Evolutionary conservation across 2,888 invertebrate genomes (phyloP), one percentile per base, ranked within the genome.

Genomic region (Liodrosophila aerea): DNA sequence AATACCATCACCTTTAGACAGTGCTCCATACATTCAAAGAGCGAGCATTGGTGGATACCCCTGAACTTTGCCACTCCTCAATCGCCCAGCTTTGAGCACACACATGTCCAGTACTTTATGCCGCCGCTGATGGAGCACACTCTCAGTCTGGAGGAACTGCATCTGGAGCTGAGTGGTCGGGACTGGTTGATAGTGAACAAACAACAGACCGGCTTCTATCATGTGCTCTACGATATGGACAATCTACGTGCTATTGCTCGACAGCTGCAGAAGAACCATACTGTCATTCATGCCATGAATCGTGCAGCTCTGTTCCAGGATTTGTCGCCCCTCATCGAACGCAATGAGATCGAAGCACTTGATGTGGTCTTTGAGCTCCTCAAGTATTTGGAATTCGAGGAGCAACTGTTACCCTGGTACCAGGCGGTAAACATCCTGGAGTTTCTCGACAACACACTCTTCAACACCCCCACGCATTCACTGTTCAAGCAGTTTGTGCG

Each of bases 221-320:
- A 94, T 81, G 93, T 94, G 1, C 93, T 94, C 81, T 96, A 96
- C 68, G 94, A 95, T 45, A 82, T 85, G 0, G 88, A 89, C 0
- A 95, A 95, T 86, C 94, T 95, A 92, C 84, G 89, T 1, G 90
- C 92, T 0, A 91, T 97, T 3, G 93, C 93, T 7, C 90, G 92
- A 16, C 92, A 87, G 93, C 52, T 91, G 94, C 92, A 93, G 4
- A 91, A 91, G 2, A 92, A 92, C 39, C 94, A 93, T 73, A 89
- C 91, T 72, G 91, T 92, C 22, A 95, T 97, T 51, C 93, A 94
- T 67, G 91, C 93, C 1, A 93, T 94, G 43, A 97, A 97, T 85
- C 91, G 97, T 49, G 96, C 96, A 0, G 96, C 97, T 83, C 91
- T 98, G 43, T 91, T 98, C 8, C 96, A 97, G 69, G 98, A 98